Conservation (phyloP, 2,888 invertebrate species). For the Stenichneumon culpator region DNA sequence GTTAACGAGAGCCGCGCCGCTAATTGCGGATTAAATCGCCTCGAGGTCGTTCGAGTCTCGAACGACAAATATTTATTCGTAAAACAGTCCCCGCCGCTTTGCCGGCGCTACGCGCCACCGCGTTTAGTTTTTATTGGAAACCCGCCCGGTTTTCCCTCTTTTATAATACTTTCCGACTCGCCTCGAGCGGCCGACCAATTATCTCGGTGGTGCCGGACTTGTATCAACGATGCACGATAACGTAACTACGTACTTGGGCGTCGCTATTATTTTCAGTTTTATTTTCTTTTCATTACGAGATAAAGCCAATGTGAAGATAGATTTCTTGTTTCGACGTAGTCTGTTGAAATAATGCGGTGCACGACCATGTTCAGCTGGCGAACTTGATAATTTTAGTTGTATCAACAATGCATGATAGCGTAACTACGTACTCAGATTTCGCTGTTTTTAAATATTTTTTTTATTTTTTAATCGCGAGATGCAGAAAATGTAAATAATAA, state of each 20-base stretch:
- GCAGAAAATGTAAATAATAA: no score
- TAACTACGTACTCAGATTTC: neutral
- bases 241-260: neutral
- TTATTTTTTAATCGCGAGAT: no score
- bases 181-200: slow-evolving; percentile 49
- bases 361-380: no score
- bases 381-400: neutral
- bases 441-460: no score
- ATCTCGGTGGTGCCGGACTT: slow-evolving; percentile 43
- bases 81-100: slow-evolving; percentile 13
- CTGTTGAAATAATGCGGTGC: no score
- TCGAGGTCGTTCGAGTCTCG: slow-evolving; percentile 64
- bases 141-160: slow-evolving; percentile 38
- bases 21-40: slow-evolving; percentile 69
- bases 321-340: no score
- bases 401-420: slow-evolving; percentile 25
- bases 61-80: slow-evolving; percentile 68
- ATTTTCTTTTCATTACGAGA: neutral
- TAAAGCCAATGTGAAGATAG: no score
- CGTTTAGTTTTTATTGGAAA: slow-evolving; percentile 57
- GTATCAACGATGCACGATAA: slow-evolving; percentile 34
- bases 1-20: slow-evolving; percentile 66
- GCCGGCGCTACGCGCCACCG: slow-evolving; percentile 45
- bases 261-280: neutral
- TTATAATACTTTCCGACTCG: slow-evolving; percentile 51